These are phyloP conservation scores for Sebastiscus albofasciatus DNA, from an alignment of 2,797 vertebrate species.

Conservation along the genomic window DNA sequence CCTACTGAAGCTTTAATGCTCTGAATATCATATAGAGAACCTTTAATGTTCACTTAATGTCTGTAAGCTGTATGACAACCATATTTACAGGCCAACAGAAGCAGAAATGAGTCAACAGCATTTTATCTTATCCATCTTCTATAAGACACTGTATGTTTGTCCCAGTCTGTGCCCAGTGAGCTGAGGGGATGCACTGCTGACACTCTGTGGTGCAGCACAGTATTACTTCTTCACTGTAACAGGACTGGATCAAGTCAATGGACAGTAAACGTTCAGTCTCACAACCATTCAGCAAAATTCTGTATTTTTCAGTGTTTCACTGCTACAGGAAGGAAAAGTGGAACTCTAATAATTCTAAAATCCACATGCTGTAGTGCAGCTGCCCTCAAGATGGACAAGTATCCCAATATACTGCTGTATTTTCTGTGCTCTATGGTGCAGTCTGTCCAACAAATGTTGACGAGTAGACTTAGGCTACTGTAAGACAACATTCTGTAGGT, in stretches of 20 bases:
- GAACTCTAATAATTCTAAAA: background rate
- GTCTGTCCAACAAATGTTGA: background rate
- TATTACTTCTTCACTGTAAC: background rate
- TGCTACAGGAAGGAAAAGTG: background rate
- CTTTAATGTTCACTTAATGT: background rate
- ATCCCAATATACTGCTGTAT: background rate
- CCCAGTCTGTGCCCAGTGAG: background rate
- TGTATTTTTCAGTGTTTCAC: background rate
- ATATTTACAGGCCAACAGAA: background rate
- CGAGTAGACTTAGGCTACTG: background rate
- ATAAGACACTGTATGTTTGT: background rate
- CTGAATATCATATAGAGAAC: background rate
- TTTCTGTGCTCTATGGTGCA: background rate
- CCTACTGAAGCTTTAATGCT: background rate
- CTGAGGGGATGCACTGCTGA: constrained; percentile 28
- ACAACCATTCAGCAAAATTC: background rate
- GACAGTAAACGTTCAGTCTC: background rate
- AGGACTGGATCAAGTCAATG: background rate
- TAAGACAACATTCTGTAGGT: background rate
- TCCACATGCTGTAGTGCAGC: background rate
- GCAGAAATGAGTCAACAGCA: background rate
- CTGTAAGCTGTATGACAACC: background rate
- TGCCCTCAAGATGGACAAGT: background rate
- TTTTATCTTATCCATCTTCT: background rate
- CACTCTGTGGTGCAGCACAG: constrained; percentile 38